These are phyloP conservation scores for Upupa epops DNA, from an alignment of 2,113 vertebrate genomes.

Conservation along the genomic window DNA sequence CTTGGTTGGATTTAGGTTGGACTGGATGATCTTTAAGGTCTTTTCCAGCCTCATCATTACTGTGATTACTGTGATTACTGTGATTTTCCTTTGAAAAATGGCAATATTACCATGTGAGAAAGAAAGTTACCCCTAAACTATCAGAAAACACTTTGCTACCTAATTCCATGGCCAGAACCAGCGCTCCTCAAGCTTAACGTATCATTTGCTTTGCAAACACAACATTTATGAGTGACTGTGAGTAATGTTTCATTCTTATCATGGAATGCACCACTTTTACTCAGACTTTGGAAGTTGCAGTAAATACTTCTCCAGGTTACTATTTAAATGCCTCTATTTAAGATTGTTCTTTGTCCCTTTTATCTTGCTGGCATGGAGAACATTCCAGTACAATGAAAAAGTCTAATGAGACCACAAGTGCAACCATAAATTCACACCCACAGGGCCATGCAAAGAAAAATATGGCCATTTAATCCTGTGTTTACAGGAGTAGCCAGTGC, in stretches of 20 bases:
- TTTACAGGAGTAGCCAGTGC: neutral
- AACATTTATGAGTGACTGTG: neutral
- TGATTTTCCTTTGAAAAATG: neutral
- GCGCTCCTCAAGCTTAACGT: neutral
- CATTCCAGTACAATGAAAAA: neutral
- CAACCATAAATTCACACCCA: neutral
- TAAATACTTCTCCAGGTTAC: neutral
- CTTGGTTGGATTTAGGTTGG: too few species aligned
- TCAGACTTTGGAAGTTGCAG: neutral
- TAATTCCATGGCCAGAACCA: neutral
- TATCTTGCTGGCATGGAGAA: neutral
- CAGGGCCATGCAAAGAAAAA: neutral
- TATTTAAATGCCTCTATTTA: neutral
- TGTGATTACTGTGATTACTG: too few species aligned
- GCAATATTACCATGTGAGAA: neutral
- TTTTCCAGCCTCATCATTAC: too few species aligned
- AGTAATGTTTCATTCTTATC: neutral
- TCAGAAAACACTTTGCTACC: neutral
- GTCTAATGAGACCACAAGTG: neutral
- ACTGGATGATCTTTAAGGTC: too few species aligned
- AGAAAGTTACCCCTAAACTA: neutral
- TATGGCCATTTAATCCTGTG: neutral
- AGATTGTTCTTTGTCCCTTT: slow-evolving; percentile 13
- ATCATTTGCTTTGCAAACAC: neutral
- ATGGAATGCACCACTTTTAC: neutral